A percentile compares a stretch with the other conserved stretches of the same genome.
Evolutionary conservation across 2,113 vertebrate species (phyloP).

Genomic region (Atrichornis clamosus): DNA sequence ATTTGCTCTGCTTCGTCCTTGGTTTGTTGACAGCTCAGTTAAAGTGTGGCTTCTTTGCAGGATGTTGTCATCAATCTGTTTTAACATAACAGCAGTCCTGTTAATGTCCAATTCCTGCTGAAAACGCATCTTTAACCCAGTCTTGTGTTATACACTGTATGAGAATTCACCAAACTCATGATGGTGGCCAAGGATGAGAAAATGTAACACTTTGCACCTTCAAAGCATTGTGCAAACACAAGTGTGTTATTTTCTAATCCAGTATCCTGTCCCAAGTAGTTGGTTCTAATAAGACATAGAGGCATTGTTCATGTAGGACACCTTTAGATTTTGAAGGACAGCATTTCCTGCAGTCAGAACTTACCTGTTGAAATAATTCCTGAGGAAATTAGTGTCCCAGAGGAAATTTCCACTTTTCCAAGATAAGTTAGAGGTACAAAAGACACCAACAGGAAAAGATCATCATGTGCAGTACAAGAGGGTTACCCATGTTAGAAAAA

Average conservation of each 20-base stretch:
- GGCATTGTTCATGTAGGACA: neutral
- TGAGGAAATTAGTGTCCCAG: neutral
- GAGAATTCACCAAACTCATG: neutral
- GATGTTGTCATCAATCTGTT: neutral
- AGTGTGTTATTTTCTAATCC: neutral
- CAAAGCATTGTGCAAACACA: neutral
- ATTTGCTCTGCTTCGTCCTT: neutral
- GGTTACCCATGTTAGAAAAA: neutral
- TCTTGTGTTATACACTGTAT: neutral
- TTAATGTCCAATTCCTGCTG: neutral
- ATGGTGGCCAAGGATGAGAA: neutral
- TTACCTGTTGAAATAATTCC: neutral
- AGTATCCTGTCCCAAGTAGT: neutral
- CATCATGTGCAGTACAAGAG: neutral
- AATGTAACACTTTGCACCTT: neutral
- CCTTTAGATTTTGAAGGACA: neutral
- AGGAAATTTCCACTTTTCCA: neutral
- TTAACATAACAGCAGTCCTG: neutral
- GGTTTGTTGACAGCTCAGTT: slow-evolving; percentile 1
- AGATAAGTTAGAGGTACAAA: neutral
- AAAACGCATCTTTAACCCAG: neutral
- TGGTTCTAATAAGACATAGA: neutral
- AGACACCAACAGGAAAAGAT: neutral
- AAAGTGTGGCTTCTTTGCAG: neutral
- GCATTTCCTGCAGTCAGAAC: neutral